phyloP scores from a whole-genome alignment of 2,888 invertebrate species.

The Epistrophella euchroma region DNA sequence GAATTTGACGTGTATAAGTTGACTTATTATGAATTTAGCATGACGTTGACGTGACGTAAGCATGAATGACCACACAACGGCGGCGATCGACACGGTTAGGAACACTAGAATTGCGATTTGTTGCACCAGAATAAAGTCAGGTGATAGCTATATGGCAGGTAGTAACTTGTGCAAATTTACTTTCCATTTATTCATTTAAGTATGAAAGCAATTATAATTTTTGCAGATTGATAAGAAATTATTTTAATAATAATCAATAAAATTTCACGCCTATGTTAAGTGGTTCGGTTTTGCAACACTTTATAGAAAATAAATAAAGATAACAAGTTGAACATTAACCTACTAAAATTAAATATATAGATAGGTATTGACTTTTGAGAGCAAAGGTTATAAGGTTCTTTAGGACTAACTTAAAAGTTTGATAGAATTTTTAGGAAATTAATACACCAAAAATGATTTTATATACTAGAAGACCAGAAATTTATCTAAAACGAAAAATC shows the following conservation, averaged over 20 bases:
- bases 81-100: neutral
- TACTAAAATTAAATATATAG: too few relatives aligned
- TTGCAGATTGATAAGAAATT: neutral
- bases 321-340: too few relatives aligned
- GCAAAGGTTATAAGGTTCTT: too few relatives aligned
- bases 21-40: slow-evolving; percentile 18
- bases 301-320: too few relatives aligned
- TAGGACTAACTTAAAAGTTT: too few relatives aligned
- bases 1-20: neutral
- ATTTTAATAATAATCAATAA: neutral
- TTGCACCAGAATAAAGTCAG: slow-evolving; percentile 25
- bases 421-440: too few relatives aligned
- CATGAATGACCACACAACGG: neutral
- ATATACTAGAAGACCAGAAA: too few relatives aligned
- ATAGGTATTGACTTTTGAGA: too few relatives aligned
- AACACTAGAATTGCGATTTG: neutral
- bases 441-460: too few relatives aligned
- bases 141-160: neutral
- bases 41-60: neutral
- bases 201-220: slow-evolving; percentile 41
- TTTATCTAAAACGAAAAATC: too few relatives aligned
- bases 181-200: slow-evolving; percentile 40
- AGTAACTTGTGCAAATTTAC: slow-evolving; percentile 40
- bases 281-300: too few relatives aligned
- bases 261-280: neutral